Percentiles rank a stretch among this genome's conserved stretches.
phyloP scores from a whole-genome alignment of 2,113 vertebrate species.

The Polypterus bichir region DNA sequence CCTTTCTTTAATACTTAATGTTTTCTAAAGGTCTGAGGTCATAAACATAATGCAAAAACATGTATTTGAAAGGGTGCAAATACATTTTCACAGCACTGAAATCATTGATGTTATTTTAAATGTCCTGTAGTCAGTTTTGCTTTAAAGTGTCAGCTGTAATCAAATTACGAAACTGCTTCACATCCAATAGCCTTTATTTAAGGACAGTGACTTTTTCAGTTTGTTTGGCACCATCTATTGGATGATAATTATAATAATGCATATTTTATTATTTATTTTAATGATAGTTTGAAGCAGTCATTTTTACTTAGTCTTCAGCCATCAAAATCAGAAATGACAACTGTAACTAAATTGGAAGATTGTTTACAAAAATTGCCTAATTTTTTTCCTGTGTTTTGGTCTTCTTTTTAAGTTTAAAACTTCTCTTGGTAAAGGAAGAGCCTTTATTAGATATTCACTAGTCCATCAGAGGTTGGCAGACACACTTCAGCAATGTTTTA shows the following conservation, averaged over 20 bases:
- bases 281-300: too few species aligned
- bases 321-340: background rate
- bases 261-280: too few species aligned
- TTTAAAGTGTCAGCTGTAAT: background rate
- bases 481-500: constrained; percentile 88
- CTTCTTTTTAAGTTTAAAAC: constrained; percentile 66
- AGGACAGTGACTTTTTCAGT: too few species aligned
- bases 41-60: too few species aligned
- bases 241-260: too few species aligned
- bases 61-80: too few species aligned
- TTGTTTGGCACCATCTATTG: too few species aligned
- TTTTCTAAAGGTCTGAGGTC: too few species aligned
- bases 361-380: constrained; percentile 22
- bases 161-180: background rate
- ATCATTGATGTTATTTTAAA: background rate
- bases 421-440: constrained; percentile 83
- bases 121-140: background rate
- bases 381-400: constrained; percentile 29
- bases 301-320: too few species aligned
- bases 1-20: too few species aligned
- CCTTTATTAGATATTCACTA: constrained; percentile 85
- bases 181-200: too few species aligned
- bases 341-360: constrained; percentile 12
- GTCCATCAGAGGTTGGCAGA: constrained; percentile 89
- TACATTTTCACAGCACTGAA: too few species aligned